Base-by-base conservation (phyloP, 2,797 vertebrate genomes). In the Clarias laeviceps region DNA sequence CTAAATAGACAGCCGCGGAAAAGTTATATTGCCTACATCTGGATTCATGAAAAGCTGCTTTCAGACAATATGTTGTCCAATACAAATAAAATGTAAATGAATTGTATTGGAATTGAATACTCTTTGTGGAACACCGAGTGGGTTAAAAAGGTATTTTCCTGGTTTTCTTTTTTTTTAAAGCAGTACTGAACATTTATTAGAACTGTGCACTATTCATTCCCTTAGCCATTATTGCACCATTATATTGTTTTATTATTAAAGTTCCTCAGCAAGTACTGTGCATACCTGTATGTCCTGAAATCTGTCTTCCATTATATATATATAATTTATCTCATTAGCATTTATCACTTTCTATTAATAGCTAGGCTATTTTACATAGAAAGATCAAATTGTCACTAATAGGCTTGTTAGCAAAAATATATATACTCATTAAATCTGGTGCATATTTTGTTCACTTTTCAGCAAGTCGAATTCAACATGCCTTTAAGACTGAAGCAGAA, bases 1-100 rank as follows among this genome's bases (percentile, higher is more conserved):
- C 29, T 37, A 78, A 37, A 61, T 32, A 37, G 27, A 32, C 27
- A 32, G 27, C 3, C 20, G 9, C 54, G 5, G 56, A 37, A 54
- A 78, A 37, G 32, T n/a, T 78, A 37, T 34, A 78, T 37, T 78
- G 76, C 14, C 32, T 37, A 78, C 20, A 61, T 34, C 56, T 61
- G 20, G 5, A 24, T 59, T 77, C 29, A 0, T 59, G 12, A 32
- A 77, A 57, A 77, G 54, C 74, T 59, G 56, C 54, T 32, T 57
- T 57, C 18, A 22, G 7, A 34, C 8, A 34, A 77, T 20, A 22
- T 22, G 73, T 57, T 4, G 54, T 57, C 27, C 72, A 29, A 29
- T 57, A 57, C 29, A 77, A 59, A 34, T 59, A 59, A 37, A 34
- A 59, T 24, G 14, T 54, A 56, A 56, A 56, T 57, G 17, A 76